Base-by-base conservation (phyloP, 2,797 vertebrate species). In the Brachymystax lenok region DNA sequence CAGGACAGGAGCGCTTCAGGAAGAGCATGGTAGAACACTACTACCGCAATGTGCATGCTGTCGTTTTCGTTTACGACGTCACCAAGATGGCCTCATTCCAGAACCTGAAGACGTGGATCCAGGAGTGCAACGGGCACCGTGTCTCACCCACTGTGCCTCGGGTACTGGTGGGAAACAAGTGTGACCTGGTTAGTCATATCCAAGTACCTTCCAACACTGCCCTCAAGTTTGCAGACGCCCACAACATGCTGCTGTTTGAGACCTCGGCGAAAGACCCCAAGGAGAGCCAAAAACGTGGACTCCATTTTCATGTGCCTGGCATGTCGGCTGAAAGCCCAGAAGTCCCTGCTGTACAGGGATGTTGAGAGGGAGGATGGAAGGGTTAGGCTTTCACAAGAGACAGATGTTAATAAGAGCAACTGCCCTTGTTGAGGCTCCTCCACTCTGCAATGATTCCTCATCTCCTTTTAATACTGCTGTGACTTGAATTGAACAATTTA, bases 241-340 rank as follows among this genome's bases (percentile, higher is more conserved):
- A 99, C 90, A 98, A 98, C 93, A 98, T 99, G 98, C 95, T 98
- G 86, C 95, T 99, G 81, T 99, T 99, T 75, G 97, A 99, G 92
- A 99, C 98, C 1, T 99, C 98, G 0, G 98, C 98, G 82, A 99
- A 99, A 91, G 98, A 99, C 93, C 97, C 97, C 21, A 94, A 94
- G 91, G 97, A 99, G 88, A 97, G 95, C 85, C 97, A 98, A 92
- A 92, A 98, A 98, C 0, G 97, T 99, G 78, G 96, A 99, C 81
- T 97, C 97, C 1, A 99, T 99, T 92, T 99, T 99, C 92, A 98
- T 99, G 97, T 96, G 96, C 71, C 93, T 99, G 92, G 97, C 96
- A 74, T 98, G 97, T 85, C 95, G 96, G 69, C 94, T 99, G 52
- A 98, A 99, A 91, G 96, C 96, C 5, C 97, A 99, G 92, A 97